Evolutionary conservation across 2,888 invertebrate species (phyloP).

Genomic region (Venustoraphidia nigricollis): DNA sequence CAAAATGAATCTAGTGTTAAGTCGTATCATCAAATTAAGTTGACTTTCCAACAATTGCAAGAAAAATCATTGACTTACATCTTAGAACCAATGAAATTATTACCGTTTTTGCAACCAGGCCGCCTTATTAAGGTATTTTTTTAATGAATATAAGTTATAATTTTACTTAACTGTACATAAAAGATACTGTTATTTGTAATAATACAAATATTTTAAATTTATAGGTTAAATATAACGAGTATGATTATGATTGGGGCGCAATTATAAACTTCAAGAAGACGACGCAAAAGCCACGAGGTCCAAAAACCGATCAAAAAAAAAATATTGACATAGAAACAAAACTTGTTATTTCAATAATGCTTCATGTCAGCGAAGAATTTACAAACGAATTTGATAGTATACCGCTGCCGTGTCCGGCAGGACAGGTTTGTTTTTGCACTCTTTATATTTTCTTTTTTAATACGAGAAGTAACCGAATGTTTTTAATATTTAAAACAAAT

Average conservation of each 20-base stretch:
- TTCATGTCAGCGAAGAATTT: conserved; percentile 58
- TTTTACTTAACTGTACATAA: not conserved
- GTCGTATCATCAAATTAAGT: conserved; percentile 68
- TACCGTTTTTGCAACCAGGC: conserved; percentile 91
- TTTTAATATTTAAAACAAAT: too few relatives aligned
- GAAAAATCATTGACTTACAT: conserved; percentile 63
- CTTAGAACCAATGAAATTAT: conserved; percentile 71
- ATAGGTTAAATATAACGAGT: conserved; percentile 63
- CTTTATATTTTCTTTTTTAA: too few relatives aligned
- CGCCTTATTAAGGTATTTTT: conserved; percentile 70
- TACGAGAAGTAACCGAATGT: too few relatives aligned
- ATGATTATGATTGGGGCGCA: conserved; percentile 94
- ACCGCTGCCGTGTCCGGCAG: conserved; percentile 54
- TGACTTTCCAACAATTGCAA: not conserved
- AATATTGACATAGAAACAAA: conserved; percentile 39
- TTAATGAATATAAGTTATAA: conserved; percentile 3
- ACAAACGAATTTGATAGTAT: conserved; percentile 32
- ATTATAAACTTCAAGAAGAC: conserved; percentile 71
- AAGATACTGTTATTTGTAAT: too few relatives aligned
- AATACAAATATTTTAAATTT: conserved; percentile 9
- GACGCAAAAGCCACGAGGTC: conserved; percentile 14
- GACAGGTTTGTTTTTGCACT: conserved; percentile 30
- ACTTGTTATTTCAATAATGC: conserved; percentile 68
- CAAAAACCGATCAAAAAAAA: conserved; percentile 27
- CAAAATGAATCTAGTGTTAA: conserved; percentile 60